phyloP scores from a whole-genome alignment of 2,888 invertebrate species.

The Andrena chrysosceles region DNA sequence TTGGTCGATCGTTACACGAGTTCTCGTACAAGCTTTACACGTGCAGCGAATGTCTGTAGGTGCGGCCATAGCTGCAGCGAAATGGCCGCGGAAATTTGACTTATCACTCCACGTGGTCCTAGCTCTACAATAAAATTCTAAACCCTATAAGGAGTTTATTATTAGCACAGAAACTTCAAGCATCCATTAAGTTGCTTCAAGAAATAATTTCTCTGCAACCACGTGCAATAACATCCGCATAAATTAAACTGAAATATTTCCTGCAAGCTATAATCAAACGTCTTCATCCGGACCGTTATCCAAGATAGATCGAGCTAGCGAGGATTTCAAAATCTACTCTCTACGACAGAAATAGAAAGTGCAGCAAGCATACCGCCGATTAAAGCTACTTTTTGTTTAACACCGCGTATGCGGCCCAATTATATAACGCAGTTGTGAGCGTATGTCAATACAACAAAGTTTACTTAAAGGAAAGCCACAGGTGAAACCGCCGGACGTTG shows the following conservation, averaged over 20 bases:
- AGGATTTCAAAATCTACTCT: constrained; percentile 38
- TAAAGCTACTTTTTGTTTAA: constrained; percentile 65
- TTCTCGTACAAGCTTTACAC: constrained; percentile 75
- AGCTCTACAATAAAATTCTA: background rate
- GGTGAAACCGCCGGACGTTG: background rate
- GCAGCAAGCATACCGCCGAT: constrained; percentile 54
- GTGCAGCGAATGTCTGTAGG: constrained; percentile 62
- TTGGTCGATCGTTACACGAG: constrained; percentile 71
- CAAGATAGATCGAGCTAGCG: background rate
- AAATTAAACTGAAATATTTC: background rate
- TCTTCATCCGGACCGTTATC: background rate
- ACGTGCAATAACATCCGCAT: background rate
- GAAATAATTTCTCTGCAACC: no score
- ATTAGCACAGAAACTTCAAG: background rate
- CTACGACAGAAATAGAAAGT: constrained; percentile 66
- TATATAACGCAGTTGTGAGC: constrained; percentile 66
- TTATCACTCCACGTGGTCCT: constrained; percentile 21
- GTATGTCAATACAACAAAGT: constrained; percentile 37
- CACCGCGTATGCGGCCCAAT: constrained; percentile 48
- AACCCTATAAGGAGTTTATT: background rate
- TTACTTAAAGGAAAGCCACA: constrained; percentile 45
- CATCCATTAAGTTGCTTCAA: no score
- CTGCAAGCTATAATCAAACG: background rate
- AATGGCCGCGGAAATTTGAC: constrained; percentile 48
- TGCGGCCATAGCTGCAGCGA: constrained; percentile 66